These are phyloP conservation scores for Lithophane semibrunnea DNA, from an alignment of 2,888 invertebrate genomes.

Conservation along the genomic window DNA sequence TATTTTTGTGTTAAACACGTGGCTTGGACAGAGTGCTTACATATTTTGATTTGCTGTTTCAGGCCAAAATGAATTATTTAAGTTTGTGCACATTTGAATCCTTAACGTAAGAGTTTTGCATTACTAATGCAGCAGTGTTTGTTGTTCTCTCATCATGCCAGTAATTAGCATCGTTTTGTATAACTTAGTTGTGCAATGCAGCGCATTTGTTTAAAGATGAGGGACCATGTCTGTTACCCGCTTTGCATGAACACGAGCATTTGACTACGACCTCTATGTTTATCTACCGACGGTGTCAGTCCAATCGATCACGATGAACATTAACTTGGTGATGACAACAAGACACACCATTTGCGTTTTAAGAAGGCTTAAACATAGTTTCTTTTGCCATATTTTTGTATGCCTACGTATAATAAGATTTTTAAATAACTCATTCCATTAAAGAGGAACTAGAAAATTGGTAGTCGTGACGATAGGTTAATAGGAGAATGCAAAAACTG, in stretches of 20 bases:
- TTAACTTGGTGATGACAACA: constrained; percentile 18
- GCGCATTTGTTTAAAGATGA: constrained; percentile 63
- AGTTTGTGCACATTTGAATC: constrained; percentile 40
- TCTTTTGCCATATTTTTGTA: constrained; percentile 85
- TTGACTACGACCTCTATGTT: constrained; percentile 41
- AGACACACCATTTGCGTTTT: constrained; percentile 56
- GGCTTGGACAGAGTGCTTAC: constrained; percentile 68
- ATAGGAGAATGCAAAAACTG: constrained; percentile 89
- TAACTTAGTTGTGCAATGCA: constrained; percentile 43
- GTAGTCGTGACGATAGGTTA: constrained; percentile 88
- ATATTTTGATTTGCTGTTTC: constrained; percentile 33
- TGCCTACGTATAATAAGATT: constrained; percentile 79
- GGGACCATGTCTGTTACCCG: constrained; percentile 57
- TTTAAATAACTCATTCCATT: constrained; percentile 85
- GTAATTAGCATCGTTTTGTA: constrained; percentile 44
- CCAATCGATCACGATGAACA: constrained; percentile 39
- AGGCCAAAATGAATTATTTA: constrained; percentile 26
- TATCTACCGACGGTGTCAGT: constrained; percentile 28
- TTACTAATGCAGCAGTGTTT: constrained; percentile 28
- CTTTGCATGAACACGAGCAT: constrained; percentile 52
- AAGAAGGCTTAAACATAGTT: constrained; percentile 65
- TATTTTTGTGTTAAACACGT: constrained; percentile 63
- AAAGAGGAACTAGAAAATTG: constrained; percentile 83
- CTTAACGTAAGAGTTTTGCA: constrained; percentile 38
- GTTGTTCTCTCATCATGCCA: constrained; percentile 64